phyloP scores from a whole-genome alignment of 2,888 invertebrate genomes.

The Stenotaenia linearis region DNA sequence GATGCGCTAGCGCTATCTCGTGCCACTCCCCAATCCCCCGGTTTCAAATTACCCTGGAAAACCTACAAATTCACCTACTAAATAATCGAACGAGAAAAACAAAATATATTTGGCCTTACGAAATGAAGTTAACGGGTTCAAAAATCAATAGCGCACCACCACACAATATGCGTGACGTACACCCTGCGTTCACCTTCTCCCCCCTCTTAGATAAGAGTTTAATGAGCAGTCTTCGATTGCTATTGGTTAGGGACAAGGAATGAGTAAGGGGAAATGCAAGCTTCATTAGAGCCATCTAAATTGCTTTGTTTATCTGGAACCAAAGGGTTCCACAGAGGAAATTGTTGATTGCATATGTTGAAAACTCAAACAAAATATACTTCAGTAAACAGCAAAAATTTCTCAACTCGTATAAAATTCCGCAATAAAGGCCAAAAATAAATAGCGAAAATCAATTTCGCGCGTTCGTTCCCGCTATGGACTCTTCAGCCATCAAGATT shows the following conservation, averaged over 20 bases:
- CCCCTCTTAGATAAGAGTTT: slow-evolving; percentile 15
- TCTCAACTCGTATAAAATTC: not conserved
- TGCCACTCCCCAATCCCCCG: not conserved
- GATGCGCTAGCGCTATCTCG: not conserved
- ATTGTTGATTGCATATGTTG: slow-evolving; percentile 14
- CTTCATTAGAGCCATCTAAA: slow-evolving; percentile 19
- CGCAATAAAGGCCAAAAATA: not conserved
- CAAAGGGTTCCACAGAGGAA: slow-evolving; percentile 2
- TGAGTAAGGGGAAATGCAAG: slow-evolving; percentile 19
- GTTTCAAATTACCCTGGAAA: not conserved
- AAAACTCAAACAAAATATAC: slow-evolving; percentile 15
- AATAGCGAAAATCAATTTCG: not conserved
- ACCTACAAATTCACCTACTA: not conserved
- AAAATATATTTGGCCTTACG: not conserved
- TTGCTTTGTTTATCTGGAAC: slow-evolving; percentile 19
- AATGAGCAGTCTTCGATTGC: slow-evolving; percentile 19
- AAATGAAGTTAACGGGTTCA: slow-evolving; percentile 14
- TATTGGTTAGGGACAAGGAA: slow-evolving; percentile 15
- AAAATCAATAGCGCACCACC: slow-evolving; percentile 10
- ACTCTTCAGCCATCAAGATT: not conserved
- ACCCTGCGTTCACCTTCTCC: not conserved
- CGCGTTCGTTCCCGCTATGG: no score
- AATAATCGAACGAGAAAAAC: not conserved
- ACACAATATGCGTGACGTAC: slow-evolving; percentile 19
- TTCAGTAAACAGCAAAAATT: not conserved